Conservation (phyloP, 2,797 vertebrate species). For the Holocentrus rufus region DNA sequence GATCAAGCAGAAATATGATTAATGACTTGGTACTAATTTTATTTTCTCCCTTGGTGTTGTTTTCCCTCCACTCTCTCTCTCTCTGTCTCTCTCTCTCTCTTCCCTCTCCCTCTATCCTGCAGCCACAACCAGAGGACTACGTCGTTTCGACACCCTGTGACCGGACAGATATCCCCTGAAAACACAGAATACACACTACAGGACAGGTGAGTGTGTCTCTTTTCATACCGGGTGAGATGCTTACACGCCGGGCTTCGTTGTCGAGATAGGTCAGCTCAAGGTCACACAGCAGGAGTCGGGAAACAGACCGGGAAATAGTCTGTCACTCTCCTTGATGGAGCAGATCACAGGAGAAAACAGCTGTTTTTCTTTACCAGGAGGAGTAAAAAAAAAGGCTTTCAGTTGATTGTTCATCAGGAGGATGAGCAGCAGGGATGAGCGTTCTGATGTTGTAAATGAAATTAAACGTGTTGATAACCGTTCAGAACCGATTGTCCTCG, state of each 20-base stretch:
- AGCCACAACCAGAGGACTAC: slow-evolving; percentile 96
- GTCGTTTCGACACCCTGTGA: slow-evolving; percentile 95
- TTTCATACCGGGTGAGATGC: background rate
- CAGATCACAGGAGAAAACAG: slow-evolving; percentile 6
- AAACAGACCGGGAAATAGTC: slow-evolving; percentile 35
- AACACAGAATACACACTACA: slow-evolving; percentile 94
- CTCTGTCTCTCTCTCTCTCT: too few relatives aligned
- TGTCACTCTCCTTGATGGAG: slow-evolving; percentile 31
- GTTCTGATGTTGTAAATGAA: slow-evolving; percentile 22
- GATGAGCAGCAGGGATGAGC: slow-evolving; percentile 31
- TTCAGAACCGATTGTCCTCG: slow-evolving; percentile 36
- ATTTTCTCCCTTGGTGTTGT: slow-evolving; percentile 29
- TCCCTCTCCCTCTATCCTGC: slow-evolving; percentile 58
- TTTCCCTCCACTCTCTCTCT: slow-evolving; percentile 23
- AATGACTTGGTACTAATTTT: slow-evolving; percentile 49
- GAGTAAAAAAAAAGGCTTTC: slow-evolving; percentile 10
- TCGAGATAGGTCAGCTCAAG: slow-evolving; percentile 35
- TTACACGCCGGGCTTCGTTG: slow-evolving; percentile 7
- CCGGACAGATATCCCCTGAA: slow-evolving; percentile 95
- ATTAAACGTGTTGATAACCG: slow-evolving; percentile 48
- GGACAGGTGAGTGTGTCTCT: slow-evolving; percentile 89
- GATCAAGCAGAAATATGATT: slow-evolving; percentile 38
- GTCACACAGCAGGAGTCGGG: slow-evolving; percentile 15
- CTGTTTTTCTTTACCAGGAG: too few relatives aligned
- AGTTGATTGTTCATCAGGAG: slow-evolving; percentile 42